Evolutionary conservation across 2,113 vertebrate species (phyloP), one percentile per base, ranked within the genome.

Genomic region (Octodon degus): DNA sequence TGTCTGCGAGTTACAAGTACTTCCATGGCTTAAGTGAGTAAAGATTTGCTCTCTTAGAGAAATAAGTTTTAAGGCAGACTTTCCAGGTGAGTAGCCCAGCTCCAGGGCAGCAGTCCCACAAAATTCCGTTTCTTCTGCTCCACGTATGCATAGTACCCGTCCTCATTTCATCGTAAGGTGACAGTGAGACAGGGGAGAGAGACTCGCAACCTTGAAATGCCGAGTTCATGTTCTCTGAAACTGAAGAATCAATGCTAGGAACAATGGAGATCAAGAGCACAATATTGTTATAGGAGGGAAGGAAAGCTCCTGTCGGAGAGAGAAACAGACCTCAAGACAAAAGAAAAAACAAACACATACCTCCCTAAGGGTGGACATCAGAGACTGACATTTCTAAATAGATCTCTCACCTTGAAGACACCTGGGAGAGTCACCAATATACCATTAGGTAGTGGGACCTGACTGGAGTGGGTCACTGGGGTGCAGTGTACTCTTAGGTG

Each of bases 91-190:
- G 3, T 43, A 19, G 63, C 34, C 32, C 5, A 24, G 34, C 17
- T 9, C 40, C 68, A 63, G 50, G 10, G 16, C 8, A 55, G 50
- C 60, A n/a, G n/a, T 62, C n/a, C 20, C 32, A 25, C 8, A 14
- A 22, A 50, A 50, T 25, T 90, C 40, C 2, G 40, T 7, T 32
- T 87, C n/a, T 43, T 30, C 80, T 67, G 22, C 22, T 40, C 87
- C 27, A 30, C 5, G 5, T 43, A 0, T 32, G 24, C 1, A 1
- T 30, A 22, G 13, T 25, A 30, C 24, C 32, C 5, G 25, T 16
- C 24, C 24, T 86, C 4, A 20, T 20, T 62, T 24, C 7, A 65
- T 58, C 47, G 84, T 50, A 24, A 1, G 2, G 12, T 1, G 2
- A 16, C n/a, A 25, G 22, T 2, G 2, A 67, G 24, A 43, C 4